These are phyloP conservation scores for Cyprinodon variegatus DNA, from an alignment of 2,113 vertebrate species.

Conservation along the genomic window DNA sequence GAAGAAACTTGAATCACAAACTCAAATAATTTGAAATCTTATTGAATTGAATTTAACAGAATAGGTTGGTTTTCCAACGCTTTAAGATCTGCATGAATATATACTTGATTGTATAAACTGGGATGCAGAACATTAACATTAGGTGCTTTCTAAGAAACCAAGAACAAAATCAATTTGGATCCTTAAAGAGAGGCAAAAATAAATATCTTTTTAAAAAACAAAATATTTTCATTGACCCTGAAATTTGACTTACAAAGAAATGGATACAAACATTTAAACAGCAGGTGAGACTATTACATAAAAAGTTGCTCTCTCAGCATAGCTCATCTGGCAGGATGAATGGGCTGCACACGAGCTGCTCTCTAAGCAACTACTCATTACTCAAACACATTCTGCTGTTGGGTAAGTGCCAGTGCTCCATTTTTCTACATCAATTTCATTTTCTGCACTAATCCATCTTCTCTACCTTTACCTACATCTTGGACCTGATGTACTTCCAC, in stretches of 20 bases:
- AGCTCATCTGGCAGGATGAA: conserved; percentile 49
- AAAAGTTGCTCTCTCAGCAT: conserved; percentile 57
- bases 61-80: neutral
- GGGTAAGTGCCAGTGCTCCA: conserved; percentile 22
- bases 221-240: neutral
- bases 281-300: conserved; percentile 14
- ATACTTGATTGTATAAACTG: neutral
- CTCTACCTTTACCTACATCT: conserved; percentile 14
- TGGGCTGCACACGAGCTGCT: conserved; percentile 49
- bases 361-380: conserved; percentile 54
- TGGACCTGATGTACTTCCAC: conserved; percentile 7
- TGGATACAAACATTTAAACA: neutral
- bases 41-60: neutral
- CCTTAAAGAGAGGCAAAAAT: neutral
- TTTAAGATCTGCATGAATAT: too few relatives aligned
- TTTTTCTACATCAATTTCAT: conserved; percentile 38
- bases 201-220: conserved; percentile 17
- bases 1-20: neutral
- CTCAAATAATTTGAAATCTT: neutral
- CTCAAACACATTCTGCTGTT: conserved; percentile 57
- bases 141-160: conserved; percentile 2
- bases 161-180: neutral
- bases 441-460: conserved; percentile 19
- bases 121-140: neutral
- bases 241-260: neutral